Base-by-base conservation (phyloP, 2,113 vertebrate species). In the Malurus elegans region DNA sequence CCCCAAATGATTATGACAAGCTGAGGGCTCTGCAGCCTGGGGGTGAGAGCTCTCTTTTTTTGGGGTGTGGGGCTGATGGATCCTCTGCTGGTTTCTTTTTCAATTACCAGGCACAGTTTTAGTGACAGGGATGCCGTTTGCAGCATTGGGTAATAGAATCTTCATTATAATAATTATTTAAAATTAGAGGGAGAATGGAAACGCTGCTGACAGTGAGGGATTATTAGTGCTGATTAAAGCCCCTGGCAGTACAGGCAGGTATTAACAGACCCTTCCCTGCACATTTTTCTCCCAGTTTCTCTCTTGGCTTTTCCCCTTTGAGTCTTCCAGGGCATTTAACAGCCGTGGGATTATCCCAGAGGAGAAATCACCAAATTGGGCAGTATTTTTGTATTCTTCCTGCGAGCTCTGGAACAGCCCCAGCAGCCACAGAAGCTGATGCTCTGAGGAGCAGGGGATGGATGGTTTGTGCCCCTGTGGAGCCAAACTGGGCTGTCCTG, bases 111-210 rank as follows among this genome's bases (percentile, higher is more conserved):
- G 25, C 18, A 44, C 26, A 32, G 83, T 48, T 69, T 79, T 45
- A 26, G 60, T 48, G 79, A 71, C 50, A 40, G 20, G 61, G 93
- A 71, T 9, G 32, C n/a, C 16, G 74, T 73, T 94, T 58, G 60
- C 40, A 76, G 47, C 3, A 0, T 76, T 90, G 54, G 53, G 51
- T 85, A 87, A 66, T n/a, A 62, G 94, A 76, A 82, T 91, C 62
- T 36, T 95, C 93, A 95, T 91, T 66, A 92, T 91, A 83, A 95
- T 94, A 87, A 96, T 96, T 82, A 95, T 87, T 95, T 85, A 34
- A 93, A 94, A 94, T 91, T 44, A 95, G 90, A 70, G 38, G 67
- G 62, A 60, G 87, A 90, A 24, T 80, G 74, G 90, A 73, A 94
- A 70, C 24, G 64, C 47, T 61, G 50, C 88, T 92, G 94, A 90